Evolutionary conservation across 2,113 vertebrate genomes (phyloP).

Genomic region (Struthidea cinerea): DNA sequence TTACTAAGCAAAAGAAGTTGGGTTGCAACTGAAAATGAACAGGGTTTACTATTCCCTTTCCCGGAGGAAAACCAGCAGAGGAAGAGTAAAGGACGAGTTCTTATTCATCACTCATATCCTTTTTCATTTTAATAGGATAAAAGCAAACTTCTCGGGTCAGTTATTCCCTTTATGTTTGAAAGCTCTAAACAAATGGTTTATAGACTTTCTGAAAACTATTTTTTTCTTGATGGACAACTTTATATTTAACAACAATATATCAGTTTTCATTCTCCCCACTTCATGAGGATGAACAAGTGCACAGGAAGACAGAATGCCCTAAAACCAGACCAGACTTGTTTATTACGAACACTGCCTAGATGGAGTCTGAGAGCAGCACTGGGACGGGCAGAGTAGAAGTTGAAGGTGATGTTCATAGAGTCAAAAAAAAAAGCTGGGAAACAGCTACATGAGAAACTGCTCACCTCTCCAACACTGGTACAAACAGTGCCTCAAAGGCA

Average conservation of each 20-base stretch:
- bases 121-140: slow-evolving; percentile 33
- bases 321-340: neutral
- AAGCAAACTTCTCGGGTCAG: neutral
- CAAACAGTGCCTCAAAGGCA: neutral
- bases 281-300: neutral
- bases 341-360: neutral
- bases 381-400: neutral
- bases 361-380: neutral
- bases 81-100: neutral
- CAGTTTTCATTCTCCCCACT: neutral
- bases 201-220: neutral
- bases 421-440: neutral
- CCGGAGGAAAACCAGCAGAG: neutral
- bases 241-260: neutral
- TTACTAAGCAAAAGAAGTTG: slow-evolving; percentile 4
- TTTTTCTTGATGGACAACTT: neutral
- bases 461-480: neutral
- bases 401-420: neutral
- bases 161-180: neutral
- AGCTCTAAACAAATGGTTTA: neutral
- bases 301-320: neutral
- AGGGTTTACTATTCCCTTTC: neutral
- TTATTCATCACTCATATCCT: neutral
- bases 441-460: neutral
- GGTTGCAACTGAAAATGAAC: neutral